Evolutionary conservation across 2,888 invertebrate genomes (phyloP).

Genomic region (Lithophane leautieri): DNA sequence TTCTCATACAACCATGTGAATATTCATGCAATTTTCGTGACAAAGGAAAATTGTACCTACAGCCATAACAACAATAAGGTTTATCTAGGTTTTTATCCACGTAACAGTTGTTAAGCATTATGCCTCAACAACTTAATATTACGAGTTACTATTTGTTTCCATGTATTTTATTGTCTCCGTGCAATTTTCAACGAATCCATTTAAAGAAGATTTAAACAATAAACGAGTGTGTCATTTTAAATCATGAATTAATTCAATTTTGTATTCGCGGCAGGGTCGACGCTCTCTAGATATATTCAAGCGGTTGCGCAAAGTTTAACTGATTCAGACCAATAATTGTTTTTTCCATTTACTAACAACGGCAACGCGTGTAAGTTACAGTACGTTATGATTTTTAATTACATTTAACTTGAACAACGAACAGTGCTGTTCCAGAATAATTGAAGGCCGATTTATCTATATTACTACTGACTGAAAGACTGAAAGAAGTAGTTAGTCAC

Average conservation of each 20-base stretch:
- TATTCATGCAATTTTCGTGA: conserved; percentile 53
- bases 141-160: conserved; percentile 1
- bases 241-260: conserved; percentile 24
- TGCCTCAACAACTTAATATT: conserved; percentile 22
- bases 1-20: conserved; percentile 53
- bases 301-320: conserved; percentile 5
- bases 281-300: conserved; percentile 35
- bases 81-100: conserved; percentile 30
- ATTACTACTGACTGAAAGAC: too few species aligned
- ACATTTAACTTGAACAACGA: background rate
- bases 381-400: background rate
- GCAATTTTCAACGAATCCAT: conserved; percentile 23
- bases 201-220: conserved; percentile 24
- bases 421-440: too few species aligned
- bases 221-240: conserved; percentile 17
- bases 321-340: background rate
- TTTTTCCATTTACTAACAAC: conserved; percentile 13
- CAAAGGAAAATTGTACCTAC: conserved; percentile 55
- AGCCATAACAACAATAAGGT: conserved; percentile 44
- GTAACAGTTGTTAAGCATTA: conserved; percentile 32
- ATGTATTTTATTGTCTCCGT: conserved; percentile 2
- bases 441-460: too few species aligned
- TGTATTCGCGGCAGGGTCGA: conserved; percentile 29
- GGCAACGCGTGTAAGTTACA: background rate
- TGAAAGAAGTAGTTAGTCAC: background rate